Evolutionary conservation across 2,797 vertebrate species (phyloP).

Genomic region (Chloroceryle inda): DNA sequence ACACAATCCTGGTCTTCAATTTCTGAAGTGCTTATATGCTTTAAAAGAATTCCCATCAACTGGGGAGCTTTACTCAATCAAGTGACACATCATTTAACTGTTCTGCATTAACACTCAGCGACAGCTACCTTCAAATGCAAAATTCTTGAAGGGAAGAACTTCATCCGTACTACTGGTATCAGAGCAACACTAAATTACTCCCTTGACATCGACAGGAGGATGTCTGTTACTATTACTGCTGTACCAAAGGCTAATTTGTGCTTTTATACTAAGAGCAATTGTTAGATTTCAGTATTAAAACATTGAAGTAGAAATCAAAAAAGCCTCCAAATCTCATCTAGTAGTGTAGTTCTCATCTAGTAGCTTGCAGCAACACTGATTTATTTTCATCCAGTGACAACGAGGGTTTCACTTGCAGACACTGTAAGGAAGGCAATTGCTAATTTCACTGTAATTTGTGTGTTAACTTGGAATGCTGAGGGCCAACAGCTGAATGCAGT

Average conservation of each 20-base stretch:
- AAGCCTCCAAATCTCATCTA: background rate
- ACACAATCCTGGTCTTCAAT: background rate
- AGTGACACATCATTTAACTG: background rate
- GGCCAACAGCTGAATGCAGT: background rate
- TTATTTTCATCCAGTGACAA: background rate
- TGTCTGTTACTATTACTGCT: background rate
- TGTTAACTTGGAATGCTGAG: background rate
- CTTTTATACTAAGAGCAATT: background rate
- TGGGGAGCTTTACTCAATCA: background rate
- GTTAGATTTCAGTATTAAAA: background rate
- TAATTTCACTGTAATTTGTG: background rate
- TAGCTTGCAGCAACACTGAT: background rate
- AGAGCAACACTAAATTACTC: background rate
- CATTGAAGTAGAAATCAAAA: background rate
- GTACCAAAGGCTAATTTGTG: background rate
- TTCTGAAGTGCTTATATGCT: rapidly evolving
- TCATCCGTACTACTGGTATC: background rate
- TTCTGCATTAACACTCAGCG: background rate
- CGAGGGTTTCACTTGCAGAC: background rate
- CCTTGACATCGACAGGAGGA: no score
- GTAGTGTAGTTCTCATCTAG: background rate
- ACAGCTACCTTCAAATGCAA: background rate
- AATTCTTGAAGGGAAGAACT: background rate
- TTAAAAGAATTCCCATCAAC: background rate
- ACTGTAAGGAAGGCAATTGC: background rate